phyloP scores from a whole-genome alignment of 2,888 invertebrate species.

The Drosophila gaucha region DNA sequence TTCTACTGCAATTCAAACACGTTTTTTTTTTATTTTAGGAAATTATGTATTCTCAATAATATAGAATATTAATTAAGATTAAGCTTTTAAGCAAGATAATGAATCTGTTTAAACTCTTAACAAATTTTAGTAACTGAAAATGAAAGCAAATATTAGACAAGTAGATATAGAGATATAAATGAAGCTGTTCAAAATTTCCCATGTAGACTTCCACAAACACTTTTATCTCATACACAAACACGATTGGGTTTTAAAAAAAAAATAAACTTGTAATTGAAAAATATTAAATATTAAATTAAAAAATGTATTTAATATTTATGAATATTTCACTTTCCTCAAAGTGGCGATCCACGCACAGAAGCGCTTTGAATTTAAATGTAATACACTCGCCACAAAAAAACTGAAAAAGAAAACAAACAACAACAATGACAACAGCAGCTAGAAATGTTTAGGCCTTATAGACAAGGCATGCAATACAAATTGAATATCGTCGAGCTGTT shows the following conservation, averaged over 20 bases:
- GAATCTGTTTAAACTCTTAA: too few relatives aligned
- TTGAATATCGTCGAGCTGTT: conserved; percentile 57
- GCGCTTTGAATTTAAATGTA: conserved; percentile 30
- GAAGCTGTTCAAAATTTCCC: too few relatives aligned
- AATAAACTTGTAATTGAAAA: not conserved
- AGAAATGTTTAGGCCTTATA: not conserved
- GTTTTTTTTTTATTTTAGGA: too few relatives aligned
- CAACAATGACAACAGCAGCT: not conserved
- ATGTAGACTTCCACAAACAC: too few relatives aligned
- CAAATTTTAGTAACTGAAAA: too few relatives aligned
- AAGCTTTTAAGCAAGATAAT: too few relatives aligned
- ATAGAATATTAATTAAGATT: too few relatives aligned
- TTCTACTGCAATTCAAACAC: too few relatives aligned
- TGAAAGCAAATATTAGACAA: too few relatives aligned
- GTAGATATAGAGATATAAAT: too few relatives aligned
- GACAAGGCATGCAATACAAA: conserved; percentile 52
- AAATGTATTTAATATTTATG: conserved; percentile 2
- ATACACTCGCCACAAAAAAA: not conserved
- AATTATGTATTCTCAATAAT: too few relatives aligned
- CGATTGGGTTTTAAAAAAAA: not conserved
- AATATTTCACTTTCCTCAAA: conserved; percentile 39
- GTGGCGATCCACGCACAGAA: too few relatives aligned
- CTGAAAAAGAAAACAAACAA: not conserved
- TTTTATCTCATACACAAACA: not conserved
- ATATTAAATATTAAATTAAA: conserved; percentile 1